Evolutionary conservation across 2,113 vertebrate species (phyloP), one percentile per base, ranked within the genome.

Genomic region (Thamnaconus septentrionalis): DNA sequence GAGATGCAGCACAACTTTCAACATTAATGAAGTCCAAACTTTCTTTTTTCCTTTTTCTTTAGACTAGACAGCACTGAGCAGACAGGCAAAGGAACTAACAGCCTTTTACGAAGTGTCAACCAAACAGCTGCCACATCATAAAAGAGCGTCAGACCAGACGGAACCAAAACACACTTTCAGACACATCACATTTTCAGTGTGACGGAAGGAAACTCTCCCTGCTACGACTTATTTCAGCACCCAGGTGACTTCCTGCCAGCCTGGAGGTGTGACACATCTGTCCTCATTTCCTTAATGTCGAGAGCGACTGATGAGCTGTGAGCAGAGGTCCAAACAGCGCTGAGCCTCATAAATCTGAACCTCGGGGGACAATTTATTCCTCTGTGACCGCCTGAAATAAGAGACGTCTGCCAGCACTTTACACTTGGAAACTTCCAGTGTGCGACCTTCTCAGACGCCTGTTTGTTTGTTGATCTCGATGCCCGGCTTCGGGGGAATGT

Each of bases 391-490:
- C 69, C 43, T 67, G 53, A 64, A 73, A 71, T 75, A 61, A 76
- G 64, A 67, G 51, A 51, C 75, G 59, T 72, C 68, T 64, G n/a
- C 9, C 48, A 50, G 48, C 10, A n/a, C 59, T 42, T 56, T 64
- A 60, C 43, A n/a, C 3, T 31, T 31, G 18, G 18, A 31, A 31
- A 31, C 18, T 77, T 66, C 31, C 0, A 50, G 53, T 61, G 64
- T 8, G 7, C 46, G 18, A 8, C 55, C 66, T 68, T 70, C 53
- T 46, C 56, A 60, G 46, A 71, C 47, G 5, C 56, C 42, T 65
- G 56, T 83, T 86, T 87, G 76, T 80, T 84, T 87, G 59, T 69
- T 31, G 48, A 66, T 83, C 61, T 63, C 11, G 40, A 46, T 46
- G 41, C 60, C 59, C 6, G 51, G 53, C 64, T 64, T 41, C 18